Evolutionary conservation across 2,888 invertebrate species (phyloP).

Genomic region (Microdon myrmicae): DNA sequence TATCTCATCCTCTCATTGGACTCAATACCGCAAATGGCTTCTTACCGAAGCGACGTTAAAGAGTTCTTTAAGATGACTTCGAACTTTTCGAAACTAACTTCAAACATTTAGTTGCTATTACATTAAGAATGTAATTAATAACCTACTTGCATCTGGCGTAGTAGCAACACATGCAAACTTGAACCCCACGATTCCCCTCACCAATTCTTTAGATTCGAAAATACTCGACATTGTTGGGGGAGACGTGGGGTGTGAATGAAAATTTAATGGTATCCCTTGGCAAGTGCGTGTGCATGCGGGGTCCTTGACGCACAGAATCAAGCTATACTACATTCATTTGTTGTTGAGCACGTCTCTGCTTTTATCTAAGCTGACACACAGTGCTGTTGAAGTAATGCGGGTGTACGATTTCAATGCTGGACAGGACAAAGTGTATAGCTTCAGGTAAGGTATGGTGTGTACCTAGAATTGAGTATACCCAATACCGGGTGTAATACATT

Average conservation of each 20-base stretch:
- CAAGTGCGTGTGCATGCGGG: slow-evolving; percentile 53
- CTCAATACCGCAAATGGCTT: too few relatives aligned
- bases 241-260: slow-evolving; percentile 32
- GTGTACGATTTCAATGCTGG: slow-evolving; percentile 14
- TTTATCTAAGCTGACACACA: neutral
- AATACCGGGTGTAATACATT: slow-evolving; percentile 39
- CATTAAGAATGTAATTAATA: slow-evolving; percentile 9
- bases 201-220: slow-evolving; percentile 12
- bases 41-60: too few relatives aligned
- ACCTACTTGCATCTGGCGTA: slow-evolving; percentile 41
- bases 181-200: too few relatives aligned
- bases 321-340: slow-evolving; percentile 38
- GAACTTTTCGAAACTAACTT: too few relatives aligned
- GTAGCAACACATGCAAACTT: slow-evolving; percentile 19
- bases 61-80: too few relatives aligned
- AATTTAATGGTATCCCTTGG: slow-evolving; percentile 58
- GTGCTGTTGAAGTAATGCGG: slow-evolving; percentile 8
- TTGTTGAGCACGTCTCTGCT: slow-evolving; percentile 39
- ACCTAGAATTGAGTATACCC: too few relatives aligned
- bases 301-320: slow-evolving; percentile 33
- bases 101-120: too few relatives aligned
- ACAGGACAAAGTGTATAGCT: slow-evolving; percentile 36
- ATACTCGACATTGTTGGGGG: slow-evolving; percentile 29
- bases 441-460: slow-evolving; percentile 40
- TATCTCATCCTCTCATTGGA: too few relatives aligned